Evolutionary conservation across 2,797 vertebrate genomes (phyloP).

Genomic region (Pangasius djambal): DNA sequence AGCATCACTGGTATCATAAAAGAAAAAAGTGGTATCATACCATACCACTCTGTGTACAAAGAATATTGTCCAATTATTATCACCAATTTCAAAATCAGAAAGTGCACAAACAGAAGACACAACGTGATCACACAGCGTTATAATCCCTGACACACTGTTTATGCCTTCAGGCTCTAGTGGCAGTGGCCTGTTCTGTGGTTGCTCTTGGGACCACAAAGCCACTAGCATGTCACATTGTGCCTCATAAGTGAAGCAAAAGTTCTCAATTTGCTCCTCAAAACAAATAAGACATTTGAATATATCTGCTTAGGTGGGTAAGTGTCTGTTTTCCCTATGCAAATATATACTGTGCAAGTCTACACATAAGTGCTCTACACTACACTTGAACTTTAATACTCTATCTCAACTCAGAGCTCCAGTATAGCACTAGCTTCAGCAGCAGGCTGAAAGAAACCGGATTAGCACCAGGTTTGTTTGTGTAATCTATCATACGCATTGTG

Average conservation of each 20-base stretch:
- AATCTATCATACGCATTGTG: slow-evolving; percentile 49
- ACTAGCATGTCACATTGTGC: slow-evolving; percentile 11
- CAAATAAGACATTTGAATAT: slow-evolving; percentile 33
- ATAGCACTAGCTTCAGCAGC: slow-evolving; percentile 33
- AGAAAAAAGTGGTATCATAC: neutral
- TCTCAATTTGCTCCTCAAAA: slow-evolving; percentile 13
- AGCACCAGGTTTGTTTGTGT: slow-evolving; percentile 58
- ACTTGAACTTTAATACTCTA: slow-evolving; percentile 13
- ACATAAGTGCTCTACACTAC: slow-evolving; percentile 11
- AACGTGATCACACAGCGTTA: no score
- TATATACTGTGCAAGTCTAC: slow-evolving; percentile 8
- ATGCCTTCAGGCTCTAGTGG: neutral
- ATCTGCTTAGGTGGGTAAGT: slow-evolving; percentile 23
- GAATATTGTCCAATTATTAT: neutral
- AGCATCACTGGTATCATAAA: neutral
- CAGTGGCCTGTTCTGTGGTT: neutral
- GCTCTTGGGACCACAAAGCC: slow-evolving; percentile 1
- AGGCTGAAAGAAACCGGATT: slow-evolving; percentile 53
- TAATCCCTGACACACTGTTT: neutral
- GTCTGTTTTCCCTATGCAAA: slow-evolving; percentile 39
- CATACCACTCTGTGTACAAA: neutral
- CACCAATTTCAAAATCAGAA: neutral
- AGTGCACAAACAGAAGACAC: neutral
- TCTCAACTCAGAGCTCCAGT: slow-evolving; percentile 20
- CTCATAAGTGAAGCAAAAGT: slow-evolving; percentile 20